Evolutionary conservation across 2,113 vertebrate genomes (phyloP), one percentile per base, ranked within the genome.

Genomic region (Rhinichthys klamathensis): DNA sequence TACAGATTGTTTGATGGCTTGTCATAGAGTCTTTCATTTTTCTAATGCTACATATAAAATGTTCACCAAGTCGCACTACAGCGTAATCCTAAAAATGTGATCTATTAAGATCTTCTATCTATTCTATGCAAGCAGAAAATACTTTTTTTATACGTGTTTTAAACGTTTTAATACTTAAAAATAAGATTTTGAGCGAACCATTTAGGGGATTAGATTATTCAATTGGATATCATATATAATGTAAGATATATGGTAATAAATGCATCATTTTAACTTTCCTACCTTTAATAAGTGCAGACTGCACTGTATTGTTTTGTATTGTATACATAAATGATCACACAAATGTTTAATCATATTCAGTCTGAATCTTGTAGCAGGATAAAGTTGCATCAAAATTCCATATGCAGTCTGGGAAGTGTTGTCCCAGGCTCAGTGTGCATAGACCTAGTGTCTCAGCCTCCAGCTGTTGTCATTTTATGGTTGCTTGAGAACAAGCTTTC

Each of bases 1-100:
- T 91, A 90, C 87, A 90, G 83, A 89, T 78, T 63, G 83, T 91
- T 87, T 89, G 87, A 92, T 87, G 86, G 85, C 89, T 91, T 83
- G 85, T 91, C 89, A 89, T 89, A 89, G 89, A 90, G 88, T 90
- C 85, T 82, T 15, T 54, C 23, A 51, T 15, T 69, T 80, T 56
- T 80, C 76, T 74, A 27, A 13, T 51, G 27, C 44, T 30, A 46
- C 27, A 27, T 2, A 21, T 75, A 51, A 3, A 12, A 70, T 3
- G 10, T 11, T 70, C 18, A 70, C 35, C 41, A 41, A 72, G 38
- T 21, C 0, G 2, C 4, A 11, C 58, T 12, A 58, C 23, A 58
- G 21, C 1, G 1, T 23, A 21, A 38, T 69, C 18, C 3, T 21
- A 9, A 69, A 69, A 35, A 69, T 21, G 32, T 21, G 32, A 69